These are phyloP conservation scores for Metopolophium dirhodum DNA, from an alignment of 1,140 invertebrate species.

Conservation along the genomic window DNA sequence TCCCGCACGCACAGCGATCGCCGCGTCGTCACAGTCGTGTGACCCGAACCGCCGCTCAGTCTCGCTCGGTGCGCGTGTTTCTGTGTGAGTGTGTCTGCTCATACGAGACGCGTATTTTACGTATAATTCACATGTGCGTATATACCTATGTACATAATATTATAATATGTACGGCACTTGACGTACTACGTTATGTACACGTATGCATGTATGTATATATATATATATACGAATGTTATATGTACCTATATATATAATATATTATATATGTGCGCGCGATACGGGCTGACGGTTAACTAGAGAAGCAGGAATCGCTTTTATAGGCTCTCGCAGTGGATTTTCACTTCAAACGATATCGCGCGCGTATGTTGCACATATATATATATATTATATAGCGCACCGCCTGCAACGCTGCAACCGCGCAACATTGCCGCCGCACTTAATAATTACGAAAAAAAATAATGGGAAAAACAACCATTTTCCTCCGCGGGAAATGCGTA, in stretches of 20 bases:
- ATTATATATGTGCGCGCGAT: no score
- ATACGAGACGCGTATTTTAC: background rate
- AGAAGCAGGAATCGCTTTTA: background rate
- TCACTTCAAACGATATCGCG: background rate
- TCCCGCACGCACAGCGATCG: background rate
- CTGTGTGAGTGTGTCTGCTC: background rate
- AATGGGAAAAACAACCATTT: background rate
- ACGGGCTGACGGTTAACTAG: background rate
- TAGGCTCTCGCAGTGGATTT: background rate
- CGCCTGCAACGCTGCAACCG: no score
- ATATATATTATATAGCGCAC: background rate
- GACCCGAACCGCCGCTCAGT: background rate
- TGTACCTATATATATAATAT: background rate
- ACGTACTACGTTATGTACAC: background rate
- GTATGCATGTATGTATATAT: background rate
- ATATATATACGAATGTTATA: no score
- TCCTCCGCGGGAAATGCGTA: background rate
- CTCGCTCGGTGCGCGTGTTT: background rate
- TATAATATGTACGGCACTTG: background rate
- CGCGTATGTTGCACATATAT: background rate
- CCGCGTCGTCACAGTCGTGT: background rate
- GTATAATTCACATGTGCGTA: background rate
- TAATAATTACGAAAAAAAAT: background rate
- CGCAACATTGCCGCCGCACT: background rate
- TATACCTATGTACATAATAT: no score